Base-by-base conservation (phyloP, 92 coral and sea anemone species). In the Ricordea florida region DNA sequence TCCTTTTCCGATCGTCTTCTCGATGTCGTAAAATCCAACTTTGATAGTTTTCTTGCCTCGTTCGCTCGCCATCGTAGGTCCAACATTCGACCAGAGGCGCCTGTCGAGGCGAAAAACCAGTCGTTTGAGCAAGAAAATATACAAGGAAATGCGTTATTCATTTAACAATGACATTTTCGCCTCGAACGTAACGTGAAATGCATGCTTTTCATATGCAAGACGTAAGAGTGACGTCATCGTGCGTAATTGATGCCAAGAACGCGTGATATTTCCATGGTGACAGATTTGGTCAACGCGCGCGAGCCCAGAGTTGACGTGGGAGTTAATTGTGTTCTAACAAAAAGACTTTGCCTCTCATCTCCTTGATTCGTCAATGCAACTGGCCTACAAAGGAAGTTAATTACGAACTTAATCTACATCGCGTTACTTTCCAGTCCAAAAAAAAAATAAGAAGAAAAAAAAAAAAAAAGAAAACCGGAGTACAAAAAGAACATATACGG, bases 1-100 rank as follows among this genome's bases (percentile, higher is more conserved):
- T 28, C 99, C 99, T 90, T 92, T 96, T 41, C 99, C 99, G 18
- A 96, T 86, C 10, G 99, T 96, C 82, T 92, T 96, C 84, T 96
- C 99, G 40, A 96, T 91, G 79, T 96, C 96, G 79, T 96, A 96
- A 62, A 96, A 92, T 35, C 99, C 99, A 20, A 96, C 99, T 74
- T 89, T 86, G 23, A 96, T 86, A 28, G 99, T 83, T 69, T 87
- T 85, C 73, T 87, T 89, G 29, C 84, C 79, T 40, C 92, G 82
- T 46, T 96, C 97, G 66, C 71, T 93, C 76, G 97, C 97, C 99
- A 96, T 96, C 53, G 93, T 96, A 85, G 89, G 87, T 61, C 91
- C 90, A 85, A 76, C 90, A 86, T 76, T 66, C 78, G 83, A 74
- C 66, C 65, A 69, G 63, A 75, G 38, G 51, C 84, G 87, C 82